Evolutionary conservation across 2,888 invertebrate species (phyloP), one percentile per base, ranked within the genome.

Genomic region (Andrena haemorrhoa): DNA sequence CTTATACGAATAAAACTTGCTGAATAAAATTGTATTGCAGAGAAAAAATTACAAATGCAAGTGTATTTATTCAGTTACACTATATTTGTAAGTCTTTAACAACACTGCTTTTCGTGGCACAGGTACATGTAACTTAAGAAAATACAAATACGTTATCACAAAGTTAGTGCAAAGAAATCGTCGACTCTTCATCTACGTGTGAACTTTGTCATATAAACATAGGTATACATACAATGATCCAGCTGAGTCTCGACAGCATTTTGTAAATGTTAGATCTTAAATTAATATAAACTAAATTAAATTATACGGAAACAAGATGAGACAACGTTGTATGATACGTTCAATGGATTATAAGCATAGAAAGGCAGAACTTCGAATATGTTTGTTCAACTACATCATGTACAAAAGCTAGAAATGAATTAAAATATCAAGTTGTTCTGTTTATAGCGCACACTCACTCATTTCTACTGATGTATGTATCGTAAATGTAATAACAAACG

Each of bases 101-200:
- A 84, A 87, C 82, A 86, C 78, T 86, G 82, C 76, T 84, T 80
- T 80, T 85, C 63, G 84, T 86, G 84, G 88, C 87, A 89, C 88
- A 90, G 90, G 89, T 91, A 90, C 90, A 77, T 77, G 76, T 72
- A 90, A 90, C 87, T 88, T 89, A 89, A 74, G 69, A 89, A 84
- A 83, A 82, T 88, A 90, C 75, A 85, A 83, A 89, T 87, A 83
- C 89, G 75, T 86, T 90, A 90, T 89, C 87, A 90, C 87, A 90
- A 86, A 88, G 70, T 73, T 82, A 80, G 49, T 63, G 63, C 71
- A 79, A 87, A 80, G 51, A 72, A 83, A 79, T 78, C 56, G 41
- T 66, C 63, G 47, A 41, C 41, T 53, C 69, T 72, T 41, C 61
- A 66, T 71, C 56, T 82, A 82, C 71, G 85, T 70, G 80, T 75